phyloP scores from a whole-genome alignment of 2,797 vertebrate species.

The Coranthus polyacanthus region DNA sequence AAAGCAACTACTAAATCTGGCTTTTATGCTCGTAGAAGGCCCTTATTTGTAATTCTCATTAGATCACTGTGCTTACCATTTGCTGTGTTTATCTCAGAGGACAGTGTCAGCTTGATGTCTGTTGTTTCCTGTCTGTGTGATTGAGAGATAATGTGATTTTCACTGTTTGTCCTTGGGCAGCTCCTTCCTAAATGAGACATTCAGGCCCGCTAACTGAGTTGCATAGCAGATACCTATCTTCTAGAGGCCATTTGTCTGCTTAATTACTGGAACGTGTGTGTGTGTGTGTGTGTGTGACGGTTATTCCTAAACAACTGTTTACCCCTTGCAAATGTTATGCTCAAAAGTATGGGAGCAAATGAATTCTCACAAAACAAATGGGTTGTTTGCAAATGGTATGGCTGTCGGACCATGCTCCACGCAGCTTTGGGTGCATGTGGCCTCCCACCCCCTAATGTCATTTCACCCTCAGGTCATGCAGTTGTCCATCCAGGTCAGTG shows the following conservation, averaged over 20 bases:
- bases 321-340: conserved; percentile 3
- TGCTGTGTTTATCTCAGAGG: conserved; percentile 55
- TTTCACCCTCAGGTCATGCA: conserved; percentile 63
- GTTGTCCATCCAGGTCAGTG: conserved; percentile 74
- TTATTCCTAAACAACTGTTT: conserved; percentile 5
- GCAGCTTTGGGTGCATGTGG: conserved; percentile 40
- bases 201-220: conserved; percentile 69
- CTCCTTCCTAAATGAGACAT: conserved; percentile 67
- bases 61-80: conserved; percentile 40
- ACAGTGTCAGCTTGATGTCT: conserved; percentile 47
- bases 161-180: conserved; percentile 70
- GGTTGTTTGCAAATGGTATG: conserved; percentile 16
- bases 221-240: conserved; percentile 66
- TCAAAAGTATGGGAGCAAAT: too few species aligned
- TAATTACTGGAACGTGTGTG: conserved; percentile 67
- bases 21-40: conserved; percentile 20
- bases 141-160: conserved; percentile 77
- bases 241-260: conserved; percentile 64
- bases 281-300: conserved; percentile 1
- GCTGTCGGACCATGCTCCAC: background rate
- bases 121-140: conserved; percentile 57
- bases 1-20: conserved; percentile 28
- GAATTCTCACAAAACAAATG: conserved; percentile 10
- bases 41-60: conserved; percentile 53
- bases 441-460: conserved; percentile 27